Evolutionary conservation across 2,797 vertebrate species (phyloP).

Genomic region (Diplodus puntazzo): DNA sequence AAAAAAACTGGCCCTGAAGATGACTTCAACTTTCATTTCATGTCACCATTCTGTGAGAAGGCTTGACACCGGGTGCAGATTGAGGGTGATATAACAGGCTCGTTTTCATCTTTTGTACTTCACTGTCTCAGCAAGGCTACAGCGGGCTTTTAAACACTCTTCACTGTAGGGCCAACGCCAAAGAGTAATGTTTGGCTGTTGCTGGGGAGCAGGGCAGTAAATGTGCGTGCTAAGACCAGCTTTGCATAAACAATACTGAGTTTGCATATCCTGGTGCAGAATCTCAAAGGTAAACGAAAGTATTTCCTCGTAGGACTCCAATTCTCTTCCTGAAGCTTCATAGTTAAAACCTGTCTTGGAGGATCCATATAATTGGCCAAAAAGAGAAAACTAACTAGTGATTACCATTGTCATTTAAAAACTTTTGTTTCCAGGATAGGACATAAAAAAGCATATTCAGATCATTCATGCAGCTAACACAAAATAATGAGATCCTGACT

Average conservation of each 20-base stretch:
- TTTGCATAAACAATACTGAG: slow-evolving; percentile 71
- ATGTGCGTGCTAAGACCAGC: slow-evolving; percentile 41
- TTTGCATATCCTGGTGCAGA: slow-evolving; percentile 75
- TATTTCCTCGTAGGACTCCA: slow-evolving; percentile 37
- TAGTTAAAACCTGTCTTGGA: not conserved
- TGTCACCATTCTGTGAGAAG: slow-evolving; percentile 12
- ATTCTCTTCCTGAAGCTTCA: slow-evolving; percentile 33
- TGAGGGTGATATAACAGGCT: slow-evolving; percentile 6
- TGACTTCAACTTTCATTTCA: not conserved
- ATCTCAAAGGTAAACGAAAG: slow-evolving; percentile 45
- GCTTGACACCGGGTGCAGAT: not conserved
- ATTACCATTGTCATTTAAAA: not conserved
- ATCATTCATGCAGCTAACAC: not conserved
- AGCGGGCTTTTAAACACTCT: slow-evolving; percentile 8
- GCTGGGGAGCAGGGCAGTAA: slow-evolving; percentile 42
- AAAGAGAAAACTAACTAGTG: not conserved
- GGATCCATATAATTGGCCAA: not conserved
- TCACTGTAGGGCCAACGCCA: slow-evolving; percentile 2
- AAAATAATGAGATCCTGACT: not conserved
- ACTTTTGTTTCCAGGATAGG: not conserved
- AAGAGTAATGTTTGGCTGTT: slow-evolving; percentile 58
- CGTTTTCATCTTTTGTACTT: not conserved
- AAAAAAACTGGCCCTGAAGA: slow-evolving; percentile 1
- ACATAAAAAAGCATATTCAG: not conserved
- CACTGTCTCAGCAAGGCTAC: not conserved